Evolutionary conservation across 1,140 invertebrate genomes (phyloP).

Genomic region (Meloidogyne hapla): DNA sequence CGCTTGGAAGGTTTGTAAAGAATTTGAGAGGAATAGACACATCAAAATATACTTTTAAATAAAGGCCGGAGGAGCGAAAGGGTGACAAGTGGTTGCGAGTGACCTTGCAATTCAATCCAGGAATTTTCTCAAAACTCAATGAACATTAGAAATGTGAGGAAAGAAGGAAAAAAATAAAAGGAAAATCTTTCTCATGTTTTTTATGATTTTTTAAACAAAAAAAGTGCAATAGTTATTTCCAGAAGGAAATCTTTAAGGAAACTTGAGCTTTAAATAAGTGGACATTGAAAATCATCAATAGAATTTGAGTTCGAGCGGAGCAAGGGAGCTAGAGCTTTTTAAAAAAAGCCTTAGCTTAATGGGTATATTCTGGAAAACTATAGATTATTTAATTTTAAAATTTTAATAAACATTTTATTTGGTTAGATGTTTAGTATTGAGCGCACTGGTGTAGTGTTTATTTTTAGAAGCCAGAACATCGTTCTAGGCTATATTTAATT

Average conservation of each 20-base stretch:
- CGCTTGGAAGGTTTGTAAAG: slow-evolving; percentile 5
- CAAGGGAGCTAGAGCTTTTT: too few species aligned
- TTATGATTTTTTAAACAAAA: neutral
- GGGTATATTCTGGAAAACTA: too few species aligned
- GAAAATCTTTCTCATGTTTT: neutral
- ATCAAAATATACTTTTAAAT: neutral
- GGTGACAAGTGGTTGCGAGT: neutral
- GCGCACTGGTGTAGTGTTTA: too few species aligned
- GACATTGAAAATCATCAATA: neutral
- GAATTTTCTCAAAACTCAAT: slow-evolving; percentile 3
- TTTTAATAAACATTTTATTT: too few species aligned
- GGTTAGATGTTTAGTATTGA: too few species aligned
- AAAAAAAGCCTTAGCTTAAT: too few species aligned
- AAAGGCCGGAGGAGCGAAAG: neutral
- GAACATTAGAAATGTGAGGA: neutral
- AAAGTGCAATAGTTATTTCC: neutral
- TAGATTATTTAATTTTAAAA: too few species aligned
- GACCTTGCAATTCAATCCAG: slow-evolving; percentile 2
- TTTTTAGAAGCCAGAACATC: too few species aligned
- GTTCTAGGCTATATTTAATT: too few species aligned
- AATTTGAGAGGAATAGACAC: neutral
- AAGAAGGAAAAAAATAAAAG: neutral
- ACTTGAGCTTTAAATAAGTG: too few species aligned
- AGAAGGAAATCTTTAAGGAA: too few species aligned
- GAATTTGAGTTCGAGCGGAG: too few species aligned